phyloP scores from a whole-genome alignment of 2,797 vertebrate species.

The Thamnophis elegans region DNA sequence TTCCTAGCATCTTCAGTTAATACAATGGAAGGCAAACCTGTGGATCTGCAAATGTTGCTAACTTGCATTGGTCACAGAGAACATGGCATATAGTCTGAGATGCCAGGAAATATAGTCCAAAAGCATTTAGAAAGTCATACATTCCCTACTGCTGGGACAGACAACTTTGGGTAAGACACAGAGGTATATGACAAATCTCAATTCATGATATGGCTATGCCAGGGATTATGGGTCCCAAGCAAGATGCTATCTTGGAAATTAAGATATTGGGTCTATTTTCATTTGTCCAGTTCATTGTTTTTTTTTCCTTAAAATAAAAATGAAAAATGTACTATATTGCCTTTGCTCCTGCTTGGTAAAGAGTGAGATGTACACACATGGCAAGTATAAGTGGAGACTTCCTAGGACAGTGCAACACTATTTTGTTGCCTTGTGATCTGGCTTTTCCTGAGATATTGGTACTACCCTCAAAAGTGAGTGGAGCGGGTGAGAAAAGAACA shows the following conservation, averaged over 20 bases:
- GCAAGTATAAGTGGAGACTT: background rate
- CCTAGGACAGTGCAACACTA: background rate
- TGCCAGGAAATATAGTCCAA: background rate
- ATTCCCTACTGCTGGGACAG: too few species aligned
- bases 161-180: background rate
- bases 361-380: background rate
- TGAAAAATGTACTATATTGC: background rate
- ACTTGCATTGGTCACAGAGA: background rate
- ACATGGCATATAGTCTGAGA: background rate
- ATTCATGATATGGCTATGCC: background rate
- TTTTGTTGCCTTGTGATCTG: background rate
- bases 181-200: background rate
- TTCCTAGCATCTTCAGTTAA: background rate
- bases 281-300: background rate
- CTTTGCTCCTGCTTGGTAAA: background rate
- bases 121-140: background rate
- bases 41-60: background rate
- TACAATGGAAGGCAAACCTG: background rate
- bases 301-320: background rate
- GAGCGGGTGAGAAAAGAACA: background rate
- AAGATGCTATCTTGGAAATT: background rate
- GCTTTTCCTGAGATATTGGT: background rate
- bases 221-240: background rate
- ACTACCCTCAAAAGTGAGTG: background rate
- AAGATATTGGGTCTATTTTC: background rate